Evolutionary conservation across 2,113 vertebrate genomes (phyloP).

Genomic region (Rutilus rutilus): DNA sequence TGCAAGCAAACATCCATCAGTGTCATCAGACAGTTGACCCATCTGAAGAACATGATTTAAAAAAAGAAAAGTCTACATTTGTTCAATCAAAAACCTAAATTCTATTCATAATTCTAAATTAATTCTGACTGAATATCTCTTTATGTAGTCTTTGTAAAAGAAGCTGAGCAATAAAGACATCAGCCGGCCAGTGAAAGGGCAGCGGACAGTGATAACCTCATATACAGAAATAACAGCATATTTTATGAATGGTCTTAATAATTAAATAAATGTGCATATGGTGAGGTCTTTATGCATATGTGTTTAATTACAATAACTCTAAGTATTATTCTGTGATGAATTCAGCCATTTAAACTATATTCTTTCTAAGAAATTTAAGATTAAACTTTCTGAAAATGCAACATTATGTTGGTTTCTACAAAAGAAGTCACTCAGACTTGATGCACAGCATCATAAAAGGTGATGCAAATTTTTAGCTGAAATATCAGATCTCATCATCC

Average conservation of each 20-base stretch:
- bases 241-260: not conserved
- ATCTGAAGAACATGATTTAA: not conserved
- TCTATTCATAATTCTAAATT: not conserved
- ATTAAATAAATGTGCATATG: not conserved
- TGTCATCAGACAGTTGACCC: not conserved
- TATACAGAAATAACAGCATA: too few relatives aligned
- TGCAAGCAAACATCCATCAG: not conserved
- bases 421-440: not conserved
- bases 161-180: not conserved
- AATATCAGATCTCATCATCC: not conserved
- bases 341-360: not conserved
- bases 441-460: not conserved
- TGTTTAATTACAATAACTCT: not conserved
- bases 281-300: not conserved
- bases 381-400: not conserved
- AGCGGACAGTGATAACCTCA: not conserved
- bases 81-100: not conserved
- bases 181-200: not conserved
- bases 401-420: not conserved
- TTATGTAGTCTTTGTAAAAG: not conserved
- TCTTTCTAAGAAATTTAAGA: not conserved
- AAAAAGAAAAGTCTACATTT: not conserved
- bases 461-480: not conserved
- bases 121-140: not conserved
- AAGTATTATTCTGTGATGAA: not conserved